phyloP scores from a whole-genome alignment of 92 coral and sea anemone genomes.

The Anthopleura xanthogrammica region DNA sequence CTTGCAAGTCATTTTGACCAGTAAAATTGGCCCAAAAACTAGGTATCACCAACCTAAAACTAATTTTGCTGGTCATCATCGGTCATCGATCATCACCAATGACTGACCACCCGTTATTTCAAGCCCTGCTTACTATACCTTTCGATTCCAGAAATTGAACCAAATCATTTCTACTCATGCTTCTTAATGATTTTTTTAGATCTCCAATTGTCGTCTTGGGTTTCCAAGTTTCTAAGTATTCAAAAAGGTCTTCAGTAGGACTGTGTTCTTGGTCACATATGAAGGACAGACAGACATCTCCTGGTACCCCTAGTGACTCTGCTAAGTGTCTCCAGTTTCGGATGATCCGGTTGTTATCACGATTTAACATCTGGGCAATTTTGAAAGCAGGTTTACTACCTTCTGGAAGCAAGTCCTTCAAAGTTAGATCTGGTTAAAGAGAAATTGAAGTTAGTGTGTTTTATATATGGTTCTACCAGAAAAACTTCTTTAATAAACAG shows the following conservation, averaged over 20 bases:
- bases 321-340: slow-evolving; percentile 58
- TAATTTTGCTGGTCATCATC: too few relatives aligned
- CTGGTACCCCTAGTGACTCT: slow-evolving; percentile 16
- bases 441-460: background rate
- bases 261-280: slow-evolving; percentile 41
- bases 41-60: too few relatives aligned
- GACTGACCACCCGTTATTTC: too few relatives aligned
- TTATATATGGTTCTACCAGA: background rate
- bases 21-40: too few relatives aligned
- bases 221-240: slow-evolving; percentile 22
- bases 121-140: slow-evolving; percentile 1
- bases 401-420: background rate
- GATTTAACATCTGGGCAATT: slow-evolving; percentile 39
- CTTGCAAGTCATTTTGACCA: too few relatives aligned
- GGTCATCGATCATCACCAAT: too few relatives aligned
- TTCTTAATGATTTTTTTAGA: slow-evolving; percentile 23
- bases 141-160: slow-evolving; percentile 16
- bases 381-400: slow-evolving; percentile 12
- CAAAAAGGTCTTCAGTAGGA: slow-evolving; percentile 49
- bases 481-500: background rate
- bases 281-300: slow-evolving; percentile 30
- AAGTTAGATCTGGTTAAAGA: slow-evolving; percentile 25
- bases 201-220: slow-evolving; percentile 28
- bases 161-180: slow-evolving; percentile 44
- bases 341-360: slow-evolving; percentile 27